Conservation (phyloP, 2,797 vertebrate species). For the Pseudotriccus pelzelni region DNA sequence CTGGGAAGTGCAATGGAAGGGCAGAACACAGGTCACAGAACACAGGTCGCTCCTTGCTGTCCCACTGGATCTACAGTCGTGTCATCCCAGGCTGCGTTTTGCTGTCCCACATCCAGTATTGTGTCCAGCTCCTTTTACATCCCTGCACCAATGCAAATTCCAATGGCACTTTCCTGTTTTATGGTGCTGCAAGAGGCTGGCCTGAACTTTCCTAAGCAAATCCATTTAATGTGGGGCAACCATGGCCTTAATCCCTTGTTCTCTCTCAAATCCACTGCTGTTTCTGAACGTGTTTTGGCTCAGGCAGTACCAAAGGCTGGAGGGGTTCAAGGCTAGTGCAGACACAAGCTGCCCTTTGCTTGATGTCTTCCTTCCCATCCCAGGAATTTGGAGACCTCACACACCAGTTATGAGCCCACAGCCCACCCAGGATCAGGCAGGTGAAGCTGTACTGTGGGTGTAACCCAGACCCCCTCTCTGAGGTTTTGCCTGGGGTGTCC, state of each 20-base stretch:
- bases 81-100: neutral
- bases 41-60: neutral
- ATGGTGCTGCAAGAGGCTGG: neutral
- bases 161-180: neutral
- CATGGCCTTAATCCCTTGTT: accelerated
- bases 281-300: neutral
- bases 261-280: neutral
- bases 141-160: neutral
- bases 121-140: neutral
- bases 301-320: neutral
- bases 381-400: neutral
- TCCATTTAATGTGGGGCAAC: neutral
- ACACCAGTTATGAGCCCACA: neutral
- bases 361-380: neutral
- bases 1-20: neutral
- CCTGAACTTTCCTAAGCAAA: neutral
- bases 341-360: neutral
- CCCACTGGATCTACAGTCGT: neutral
- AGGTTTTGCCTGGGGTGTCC: neutral
- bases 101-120: neutral
- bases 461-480: neutral
- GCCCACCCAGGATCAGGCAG: neutral
- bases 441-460: neutral
- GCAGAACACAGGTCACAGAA: no score
- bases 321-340: neutral